phyloP scores from a whole-genome alignment of 2,888 invertebrate species.

The Chrysina gloriosa region DNA sequence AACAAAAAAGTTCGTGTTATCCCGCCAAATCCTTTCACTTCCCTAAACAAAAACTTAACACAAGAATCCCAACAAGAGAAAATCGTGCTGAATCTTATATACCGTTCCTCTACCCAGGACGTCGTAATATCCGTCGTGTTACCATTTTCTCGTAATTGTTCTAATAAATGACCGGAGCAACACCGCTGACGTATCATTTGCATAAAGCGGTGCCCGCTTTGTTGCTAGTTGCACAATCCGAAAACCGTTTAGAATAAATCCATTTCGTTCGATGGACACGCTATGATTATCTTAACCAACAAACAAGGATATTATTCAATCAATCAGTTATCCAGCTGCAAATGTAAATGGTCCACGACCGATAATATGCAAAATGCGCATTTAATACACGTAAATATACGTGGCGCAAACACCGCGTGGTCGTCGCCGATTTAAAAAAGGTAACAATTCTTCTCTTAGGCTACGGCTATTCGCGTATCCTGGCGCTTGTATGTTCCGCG shows the following conservation, averaged over 20 bases:
- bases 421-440: neutral
- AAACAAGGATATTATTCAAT: slow-evolving; percentile 24
- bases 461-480: neutral
- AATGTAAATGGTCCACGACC: neutral
- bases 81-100: too few species aligned
- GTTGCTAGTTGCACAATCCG: slow-evolving; percentile 1
- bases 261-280: neutral
- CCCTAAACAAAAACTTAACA: too few species aligned
- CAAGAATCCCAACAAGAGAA: too few species aligned
- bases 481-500: neutral
- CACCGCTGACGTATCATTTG: neutral
- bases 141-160: neutral
- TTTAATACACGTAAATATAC: neutral
- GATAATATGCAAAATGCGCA: neutral
- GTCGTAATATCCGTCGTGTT: neutral
- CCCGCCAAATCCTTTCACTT: too few species aligned
- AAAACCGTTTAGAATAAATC: neutral
- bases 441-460: neutral
- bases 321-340: slow-evolving; percentile 15
- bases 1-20: too few species aligned
- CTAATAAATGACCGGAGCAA: neutral
- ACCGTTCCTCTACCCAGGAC: neutral
- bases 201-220: neutral
- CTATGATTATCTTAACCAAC: slow-evolving; percentile 24
- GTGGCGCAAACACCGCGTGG: neutral